Evolutionary conservation across 2,113 vertebrate genomes (phyloP).

Genomic region (Dromas ardeola): DNA sequence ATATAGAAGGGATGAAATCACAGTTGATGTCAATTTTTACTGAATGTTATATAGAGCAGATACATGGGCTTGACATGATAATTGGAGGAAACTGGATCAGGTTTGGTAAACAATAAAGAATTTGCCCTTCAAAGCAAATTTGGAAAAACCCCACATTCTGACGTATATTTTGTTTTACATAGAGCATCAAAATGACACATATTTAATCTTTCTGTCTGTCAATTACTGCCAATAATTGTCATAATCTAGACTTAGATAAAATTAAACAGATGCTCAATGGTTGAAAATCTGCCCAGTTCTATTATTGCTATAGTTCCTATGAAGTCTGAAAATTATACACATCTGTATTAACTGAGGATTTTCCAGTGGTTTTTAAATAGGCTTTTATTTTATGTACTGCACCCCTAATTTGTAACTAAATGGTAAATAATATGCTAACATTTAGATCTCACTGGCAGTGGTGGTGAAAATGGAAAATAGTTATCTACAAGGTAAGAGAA

Average conservation of each 20-base stretch:
- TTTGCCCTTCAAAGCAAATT: conserved; percentile 17
- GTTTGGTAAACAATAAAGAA: conserved; percentile 36
- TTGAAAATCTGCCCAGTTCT: neutral
- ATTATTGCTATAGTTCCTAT: neutral
- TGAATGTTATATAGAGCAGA: conserved; percentile 47
- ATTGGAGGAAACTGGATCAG: conserved; percentile 46
- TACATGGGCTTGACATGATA: conserved; percentile 36
- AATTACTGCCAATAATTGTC: neutral
- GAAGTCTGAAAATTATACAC: neutral
- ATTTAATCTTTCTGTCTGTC: neutral
- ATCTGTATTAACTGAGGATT: neutral
- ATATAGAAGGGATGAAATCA: conserved; percentile 50
- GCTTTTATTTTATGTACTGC: neutral
- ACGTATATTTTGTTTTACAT: neutral
- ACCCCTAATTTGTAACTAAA: neutral
- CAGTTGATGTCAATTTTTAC: conserved; percentile 29
- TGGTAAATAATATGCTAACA: neutral
- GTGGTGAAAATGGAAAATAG: neutral
- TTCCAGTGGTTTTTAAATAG: neutral
- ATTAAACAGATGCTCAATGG: neutral
- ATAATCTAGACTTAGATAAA: neutral
- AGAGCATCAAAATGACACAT: neutral
- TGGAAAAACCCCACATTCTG: neutral
- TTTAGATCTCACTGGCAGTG: neutral
- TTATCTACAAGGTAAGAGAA: neutral